phyloP scores from a whole-genome alignment of 2,113 vertebrate genomes.

The Candoia aspera region DNA sequence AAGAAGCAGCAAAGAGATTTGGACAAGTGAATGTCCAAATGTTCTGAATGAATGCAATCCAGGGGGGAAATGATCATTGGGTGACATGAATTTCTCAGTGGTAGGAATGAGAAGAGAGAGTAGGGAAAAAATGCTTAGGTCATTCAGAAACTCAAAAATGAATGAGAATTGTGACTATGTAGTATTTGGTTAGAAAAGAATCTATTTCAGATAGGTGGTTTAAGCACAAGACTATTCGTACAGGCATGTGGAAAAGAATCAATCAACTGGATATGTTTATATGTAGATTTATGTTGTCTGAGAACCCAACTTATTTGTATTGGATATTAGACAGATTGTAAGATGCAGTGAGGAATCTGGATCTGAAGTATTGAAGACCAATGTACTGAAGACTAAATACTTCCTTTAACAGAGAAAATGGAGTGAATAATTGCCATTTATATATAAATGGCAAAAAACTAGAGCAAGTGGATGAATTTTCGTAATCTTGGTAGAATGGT shows the following conservation, averaged over 20 bases:
- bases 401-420: neutral
- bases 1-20: neutral
- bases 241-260: neutral
- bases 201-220: neutral
- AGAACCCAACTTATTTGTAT: neutral
- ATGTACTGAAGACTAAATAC: neutral
- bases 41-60: neutral
- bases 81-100: neutral
- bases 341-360: neutral
- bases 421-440: neutral
- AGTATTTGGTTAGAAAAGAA: neutral
- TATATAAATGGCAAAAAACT: neutral
- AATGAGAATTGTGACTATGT: neutral
- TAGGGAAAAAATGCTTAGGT: neutral
- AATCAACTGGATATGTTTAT: neutral
- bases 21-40: neutral
- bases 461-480: neutral
- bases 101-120: neutral
- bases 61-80: neutral
- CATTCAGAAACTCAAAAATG: neutral
- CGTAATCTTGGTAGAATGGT: neutral
- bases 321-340: neutral
- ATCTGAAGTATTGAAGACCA: neutral
- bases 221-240: neutral
- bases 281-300: neutral